phyloP scores from a whole-genome alignment of 2,113 vertebrate species.

The Sapajus apella region DNA sequence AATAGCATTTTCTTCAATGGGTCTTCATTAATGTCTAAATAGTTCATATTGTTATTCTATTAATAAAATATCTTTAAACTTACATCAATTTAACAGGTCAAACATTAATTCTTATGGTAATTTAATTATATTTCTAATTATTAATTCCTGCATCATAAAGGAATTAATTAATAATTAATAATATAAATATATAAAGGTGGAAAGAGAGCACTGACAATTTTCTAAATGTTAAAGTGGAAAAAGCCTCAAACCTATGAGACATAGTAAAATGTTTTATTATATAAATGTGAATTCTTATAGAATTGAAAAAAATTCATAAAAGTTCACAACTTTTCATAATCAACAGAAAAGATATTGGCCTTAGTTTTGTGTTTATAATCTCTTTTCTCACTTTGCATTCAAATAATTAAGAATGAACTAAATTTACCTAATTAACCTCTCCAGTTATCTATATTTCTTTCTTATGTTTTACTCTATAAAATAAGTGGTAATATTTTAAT shows the following conservation, averaged over 20 bases:
- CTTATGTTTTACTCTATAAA: constrained; percentile 31
- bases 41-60: background rate
- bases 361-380: constrained; percentile 8
- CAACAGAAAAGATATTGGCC: background rate
- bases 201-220: background rate
- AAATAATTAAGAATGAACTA: constrained; percentile 49
- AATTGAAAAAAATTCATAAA: background rate
- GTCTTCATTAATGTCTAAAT: background rate
- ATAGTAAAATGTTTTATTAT: background rate
- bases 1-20: background rate
- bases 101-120: background rate
- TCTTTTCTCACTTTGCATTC: constrained; percentile 31
- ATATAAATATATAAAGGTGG: background rate
- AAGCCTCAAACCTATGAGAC: background rate
- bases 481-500: constrained; percentile 57
- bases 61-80: background rate
- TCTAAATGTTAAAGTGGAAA: background rate
- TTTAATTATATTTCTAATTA: background rate
- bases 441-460: background rate
- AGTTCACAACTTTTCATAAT: background rate
- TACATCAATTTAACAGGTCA: background rate
- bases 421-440: background rate
- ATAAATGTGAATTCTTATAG: background rate
- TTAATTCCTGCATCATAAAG: too few relatives aligned
- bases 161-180: too few relatives aligned